Evolutionary conservation across 2,113 vertebrate genomes (phyloP), one percentile per base, ranked within the genome.

Genomic region (Ptilorrhoa leucosticta): DNA sequence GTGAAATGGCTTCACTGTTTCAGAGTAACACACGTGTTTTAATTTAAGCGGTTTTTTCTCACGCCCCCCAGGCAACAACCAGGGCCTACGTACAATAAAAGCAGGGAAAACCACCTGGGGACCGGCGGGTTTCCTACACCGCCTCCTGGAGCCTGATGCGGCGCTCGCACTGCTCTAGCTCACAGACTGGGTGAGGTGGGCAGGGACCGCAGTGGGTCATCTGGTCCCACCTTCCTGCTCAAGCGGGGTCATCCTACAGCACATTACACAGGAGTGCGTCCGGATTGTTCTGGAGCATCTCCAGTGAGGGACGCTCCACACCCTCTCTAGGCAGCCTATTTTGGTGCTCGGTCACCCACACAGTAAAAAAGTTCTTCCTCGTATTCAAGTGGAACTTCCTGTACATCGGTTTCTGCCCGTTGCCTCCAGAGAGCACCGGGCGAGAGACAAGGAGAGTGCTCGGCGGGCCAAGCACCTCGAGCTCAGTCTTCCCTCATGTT

Each of bases 401-500:
- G 9, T 8, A 11, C 6, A 50, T 21, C 5, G 7, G 10, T 45
- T 66, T n/a, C 28, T 44, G 23, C 44, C 27, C 12, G 2, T 7
- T 37, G 8, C 33, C 15, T 39, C 8, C 45, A 33, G 15, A 58
- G 22, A 33, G 11, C 8, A 13, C 27, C 8, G 5, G 18, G 27
- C 30, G 14, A 27, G 17, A 50, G 14, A 23, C 7, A 33, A 12
- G 9, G 11, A 58, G 4, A 7, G 7, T 14, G 5, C 6, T 21
- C 9, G 1, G 16, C 7, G 1, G 5, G 3, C 21, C 9, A 4
- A 22, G 27, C 17, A 2, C 6, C 27, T 11, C 47, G 2, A 11
- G 4, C 3, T 3, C 4, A 2, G 3, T 12, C 3, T 1, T 1
- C 15, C 1, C 11, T 10, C 6, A 0, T 2, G 0, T 0, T 1